Evolutionary conservation across 2,888 invertebrate species (phyloP), one percentile per base, ranked within the genome.

Genomic region (Antheraea assamensis): DNA sequence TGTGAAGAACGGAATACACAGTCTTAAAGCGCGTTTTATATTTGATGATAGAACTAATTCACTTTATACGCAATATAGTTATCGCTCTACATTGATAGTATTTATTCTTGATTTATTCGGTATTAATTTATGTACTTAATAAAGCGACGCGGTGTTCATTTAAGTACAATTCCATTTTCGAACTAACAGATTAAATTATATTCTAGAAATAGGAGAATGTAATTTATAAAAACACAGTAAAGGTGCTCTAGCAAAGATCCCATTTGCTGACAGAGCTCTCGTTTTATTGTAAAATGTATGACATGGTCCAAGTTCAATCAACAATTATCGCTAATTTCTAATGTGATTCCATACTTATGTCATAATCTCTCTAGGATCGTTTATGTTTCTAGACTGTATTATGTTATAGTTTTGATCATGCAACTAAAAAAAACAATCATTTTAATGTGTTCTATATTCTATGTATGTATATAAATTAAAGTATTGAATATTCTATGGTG

Each of bases 21-120:
- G 24, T 58, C n/a, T 58, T 10, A n/a, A 58, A 8, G 76, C 73
- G 75, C 76, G 74, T 71, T 75, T 77, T 78, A 71, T 72, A 72
- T 21, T 75, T 61, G 73, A 75, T 74, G 74, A 42, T 75, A 76
- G 75, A 75, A 71, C 35, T 68, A 31, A 52, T 52, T 70, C 21
- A 27, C 30, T 71, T 68, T 35, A 55, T n/a, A 68, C 72, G 55
- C 35, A 70, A 72, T 35, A 55, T 55, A 61, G 27, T 58, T 24
- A 24, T 58, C 13, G 24, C 58, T 24, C 58, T 58, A 58, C 58
- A 24, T 7, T 24, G 58, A 13, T 24, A n/a, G 5, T 55, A 58
- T 58, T n/a, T 24, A 24, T n/a, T 21, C 24, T n/a, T 24, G 3
- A 58, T 52, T 52, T 52, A 19, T 15, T 58, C 13, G 24, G 24